phyloP scores from a whole-genome alignment of 1,140 invertebrate genomes.

The Pogonomyrmex barbatus region DNA sequence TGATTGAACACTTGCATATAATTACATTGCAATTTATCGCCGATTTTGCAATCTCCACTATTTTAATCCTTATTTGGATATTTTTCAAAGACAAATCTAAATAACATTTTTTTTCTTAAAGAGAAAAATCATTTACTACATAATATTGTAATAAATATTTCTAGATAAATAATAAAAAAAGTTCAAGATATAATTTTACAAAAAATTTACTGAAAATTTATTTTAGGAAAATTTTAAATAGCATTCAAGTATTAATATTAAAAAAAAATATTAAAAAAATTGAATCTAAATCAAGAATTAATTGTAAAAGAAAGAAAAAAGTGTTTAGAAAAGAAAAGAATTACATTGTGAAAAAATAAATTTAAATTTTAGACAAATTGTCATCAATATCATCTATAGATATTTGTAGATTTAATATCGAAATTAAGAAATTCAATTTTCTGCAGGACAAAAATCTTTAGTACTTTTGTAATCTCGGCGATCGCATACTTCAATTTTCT shows the following conservation, averaged over 20 bases:
- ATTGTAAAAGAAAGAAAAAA: neutral
- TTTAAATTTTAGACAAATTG: neutral
- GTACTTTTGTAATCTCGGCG: slow-evolving; percentile 20
- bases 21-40: slow-evolving; percentile 72
- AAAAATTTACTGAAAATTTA: neutral
- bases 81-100: neutral
- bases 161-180: neutral
- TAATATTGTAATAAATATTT: neutral
- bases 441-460: neutral
- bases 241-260: neutral
- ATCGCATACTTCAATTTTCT: slow-evolving; percentile 16
- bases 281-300: neutral
- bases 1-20: slow-evolving; percentile 66
- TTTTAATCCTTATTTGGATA: neutral
- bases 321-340: neutral
- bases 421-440: slow-evolving; percentile 20
- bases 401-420: slow-evolving; percentile 18
- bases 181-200: neutral
- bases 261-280: neutral
- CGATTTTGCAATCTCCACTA: slow-evolving; percentile 45
- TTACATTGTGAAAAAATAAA: neutral
- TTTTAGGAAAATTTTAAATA: neutral
- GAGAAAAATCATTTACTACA: neutral
- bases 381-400: neutral
- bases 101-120: neutral